Evolutionary conservation across 35 echinoderm and acorn worm genomes (phyloP).

Genomic region (Chiridota heheva): DNA sequence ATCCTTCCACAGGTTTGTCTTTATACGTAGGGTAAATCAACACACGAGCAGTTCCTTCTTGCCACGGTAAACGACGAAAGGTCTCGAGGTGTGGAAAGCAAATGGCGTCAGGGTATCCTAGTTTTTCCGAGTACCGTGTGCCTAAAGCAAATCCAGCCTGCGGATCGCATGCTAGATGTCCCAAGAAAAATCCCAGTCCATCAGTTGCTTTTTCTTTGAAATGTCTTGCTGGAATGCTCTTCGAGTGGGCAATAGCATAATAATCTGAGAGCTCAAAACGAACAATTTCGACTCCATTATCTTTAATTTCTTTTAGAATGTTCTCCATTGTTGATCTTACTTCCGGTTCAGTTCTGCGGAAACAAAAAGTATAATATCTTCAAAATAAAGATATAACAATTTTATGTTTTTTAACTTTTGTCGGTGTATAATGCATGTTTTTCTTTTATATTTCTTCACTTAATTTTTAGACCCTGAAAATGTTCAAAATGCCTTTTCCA

Average conservation of each 20-base stretch:
- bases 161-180: background rate
- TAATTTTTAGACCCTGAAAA: too few species aligned
- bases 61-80: slow-evolving; percentile 7
- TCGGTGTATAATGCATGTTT: too few species aligned
- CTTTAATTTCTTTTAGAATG: too few species aligned
- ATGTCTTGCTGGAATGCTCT: background rate
- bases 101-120: background rate
- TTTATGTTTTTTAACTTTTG: too few species aligned
- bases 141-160: background rate
- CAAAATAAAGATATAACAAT: too few species aligned
- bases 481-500: too few species aligned
- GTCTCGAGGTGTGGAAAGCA: background rate
- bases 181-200: background rate
- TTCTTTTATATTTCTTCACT: too few species aligned
- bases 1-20: background rate
- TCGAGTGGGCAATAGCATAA: background rate
- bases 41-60: background rate
- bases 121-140: background rate
- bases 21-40: background rate
- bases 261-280: slow-evolving; percentile 18
- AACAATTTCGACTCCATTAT: background rate
- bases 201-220: background rate
- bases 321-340: too few species aligned
- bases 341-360: too few species aligned
- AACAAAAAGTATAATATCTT: too few species aligned